A percentile compares a stretch with the other conserved stretches of the same genome.
These are phyloP conservation scores for Porites australiensis DNA, from an alignment of 64 coral and sea anemone genomes.

Conservation along the genomic window DNA sequence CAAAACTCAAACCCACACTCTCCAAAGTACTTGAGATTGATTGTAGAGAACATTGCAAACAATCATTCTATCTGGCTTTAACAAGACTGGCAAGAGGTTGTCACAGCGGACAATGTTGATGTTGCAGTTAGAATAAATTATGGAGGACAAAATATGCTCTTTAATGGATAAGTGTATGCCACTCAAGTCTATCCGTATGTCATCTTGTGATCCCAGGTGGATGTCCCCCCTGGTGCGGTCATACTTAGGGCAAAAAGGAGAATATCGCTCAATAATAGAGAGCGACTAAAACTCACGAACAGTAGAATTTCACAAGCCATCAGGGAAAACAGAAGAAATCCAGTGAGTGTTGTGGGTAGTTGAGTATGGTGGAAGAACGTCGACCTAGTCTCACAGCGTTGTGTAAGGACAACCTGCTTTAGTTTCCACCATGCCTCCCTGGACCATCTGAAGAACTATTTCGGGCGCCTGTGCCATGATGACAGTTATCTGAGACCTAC, in stretches of 20 bases:
- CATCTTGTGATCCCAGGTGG: conserved; percentile 59
- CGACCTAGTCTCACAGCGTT: conserved; percentile 58
- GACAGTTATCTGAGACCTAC: too few relatives aligned
- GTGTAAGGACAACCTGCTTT: conserved; percentile 13
- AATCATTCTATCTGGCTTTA: conserved; percentile 53
- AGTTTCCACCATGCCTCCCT: conserved; percentile 55
- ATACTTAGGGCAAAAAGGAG: conserved; percentile 20
- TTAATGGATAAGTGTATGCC: conserved; percentile 68
- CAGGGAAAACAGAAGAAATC: conserved; percentile 64
- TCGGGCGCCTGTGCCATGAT: neutral
- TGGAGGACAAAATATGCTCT: conserved; percentile 37
- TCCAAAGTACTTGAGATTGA: neutral
- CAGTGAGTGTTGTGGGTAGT: conserved; percentile 43
- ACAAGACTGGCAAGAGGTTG: conserved; percentile 59
- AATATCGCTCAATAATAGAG: conserved; percentile 19
- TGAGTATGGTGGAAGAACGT: conserved; percentile 75
- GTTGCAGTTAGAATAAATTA: conserved; percentile 17
- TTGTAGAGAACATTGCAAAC: conserved; percentile 34
- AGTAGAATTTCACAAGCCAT: conserved; percentile 58
- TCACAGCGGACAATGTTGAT: conserved; percentile 8
- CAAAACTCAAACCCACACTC: conserved; percentile 24
- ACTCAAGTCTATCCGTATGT: conserved; percentile 42
- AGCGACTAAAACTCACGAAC: conserved; percentile 32
- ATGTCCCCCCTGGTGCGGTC: conserved; percentile 28
- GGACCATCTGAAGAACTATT: conserved; percentile 53